phyloP scores from a whole-genome alignment of 2,113 vertebrate species.

The Sterna hirundo region DNA sequence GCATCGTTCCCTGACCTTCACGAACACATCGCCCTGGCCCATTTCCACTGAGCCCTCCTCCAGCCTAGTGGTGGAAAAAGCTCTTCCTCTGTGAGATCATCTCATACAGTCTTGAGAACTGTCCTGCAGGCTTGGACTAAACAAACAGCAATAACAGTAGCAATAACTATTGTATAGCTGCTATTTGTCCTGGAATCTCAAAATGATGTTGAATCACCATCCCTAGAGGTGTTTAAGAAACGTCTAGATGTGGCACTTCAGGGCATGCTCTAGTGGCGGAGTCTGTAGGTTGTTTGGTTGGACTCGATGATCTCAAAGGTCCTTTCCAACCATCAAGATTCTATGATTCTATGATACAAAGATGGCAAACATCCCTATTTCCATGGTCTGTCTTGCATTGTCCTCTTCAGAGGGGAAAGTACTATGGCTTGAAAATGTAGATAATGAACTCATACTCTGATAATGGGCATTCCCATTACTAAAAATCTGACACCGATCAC shows the following conservation, averaged over 20 bases:
- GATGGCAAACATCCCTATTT: not conserved
- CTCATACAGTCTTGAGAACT: not conserved
- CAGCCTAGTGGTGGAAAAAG: not conserved
- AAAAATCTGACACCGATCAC: not conserved
- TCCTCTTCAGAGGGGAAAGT: not conserved
- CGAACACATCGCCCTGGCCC: fast-evolving
- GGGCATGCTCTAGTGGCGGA: no score
- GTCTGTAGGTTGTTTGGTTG: no score
- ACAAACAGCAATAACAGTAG: not conserved
- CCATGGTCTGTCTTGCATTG: not conserved
- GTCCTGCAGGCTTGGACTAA: not conserved
- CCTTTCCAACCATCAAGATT: no score
- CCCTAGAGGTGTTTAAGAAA: no score
- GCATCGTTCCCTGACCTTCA: no score
- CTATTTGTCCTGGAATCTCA: not conserved
- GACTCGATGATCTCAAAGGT: no score
- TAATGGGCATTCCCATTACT: not conserved
- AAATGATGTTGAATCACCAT: no score
- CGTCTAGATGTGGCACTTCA: no score
- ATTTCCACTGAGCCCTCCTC: not conserved
- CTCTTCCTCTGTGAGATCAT: not conserved
- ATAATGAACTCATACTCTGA: not conserved
- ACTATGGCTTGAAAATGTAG: not conserved
- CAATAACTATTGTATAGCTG: not conserved
- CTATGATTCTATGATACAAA: not conserved